A percentile compares a stretch with the other conserved stretches of the same genome.
phyloP scores from a whole-genome alignment of 2,113 vertebrate genomes.

The Zeus faber region DNA sequence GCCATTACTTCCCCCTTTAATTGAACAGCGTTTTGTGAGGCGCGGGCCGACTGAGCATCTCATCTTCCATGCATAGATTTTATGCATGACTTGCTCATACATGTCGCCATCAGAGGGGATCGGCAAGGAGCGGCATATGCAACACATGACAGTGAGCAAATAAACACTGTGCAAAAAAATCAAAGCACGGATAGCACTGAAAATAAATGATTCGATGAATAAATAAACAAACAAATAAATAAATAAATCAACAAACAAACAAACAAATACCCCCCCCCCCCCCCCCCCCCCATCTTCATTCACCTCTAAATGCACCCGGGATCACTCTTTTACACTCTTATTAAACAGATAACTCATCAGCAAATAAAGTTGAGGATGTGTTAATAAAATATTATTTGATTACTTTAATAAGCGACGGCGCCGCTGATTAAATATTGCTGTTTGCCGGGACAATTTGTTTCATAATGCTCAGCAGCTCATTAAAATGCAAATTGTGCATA shows the following conservation, averaged over 20 bases:
- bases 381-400: constrained; percentile 44
- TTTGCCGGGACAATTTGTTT: constrained; percentile 64
- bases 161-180: not conserved
- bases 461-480: constrained; percentile 65
- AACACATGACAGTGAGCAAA: constrained; percentile 44
- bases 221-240: too few relatives aligned
- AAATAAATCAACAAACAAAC: too few relatives aligned
- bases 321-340: constrained; percentile 11
- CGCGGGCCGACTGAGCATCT: constrained; percentile 63
- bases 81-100: constrained; percentile 63
- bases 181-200: too few relatives aligned
- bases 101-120: constrained; percentile 67
- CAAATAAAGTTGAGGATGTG: constrained; percentile 27
- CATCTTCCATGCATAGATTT: constrained; percentile 69
- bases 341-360: constrained; percentile 18
- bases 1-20: constrained; percentile 75
- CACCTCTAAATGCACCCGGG: too few relatives aligned
- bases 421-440: constrained; percentile 45
- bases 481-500: constrained; percentile 78
- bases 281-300: too few relatives aligned
- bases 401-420: constrained; percentile 38
- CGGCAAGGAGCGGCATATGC: constrained; percentile 42
- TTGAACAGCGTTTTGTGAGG: constrained; percentile 74
- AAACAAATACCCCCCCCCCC: too few relatives aligned
- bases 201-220: constrained; percentile 19